phyloP scores from a whole-genome alignment of 1,140 invertebrate species.

The Diorhabda elongata region DNA sequence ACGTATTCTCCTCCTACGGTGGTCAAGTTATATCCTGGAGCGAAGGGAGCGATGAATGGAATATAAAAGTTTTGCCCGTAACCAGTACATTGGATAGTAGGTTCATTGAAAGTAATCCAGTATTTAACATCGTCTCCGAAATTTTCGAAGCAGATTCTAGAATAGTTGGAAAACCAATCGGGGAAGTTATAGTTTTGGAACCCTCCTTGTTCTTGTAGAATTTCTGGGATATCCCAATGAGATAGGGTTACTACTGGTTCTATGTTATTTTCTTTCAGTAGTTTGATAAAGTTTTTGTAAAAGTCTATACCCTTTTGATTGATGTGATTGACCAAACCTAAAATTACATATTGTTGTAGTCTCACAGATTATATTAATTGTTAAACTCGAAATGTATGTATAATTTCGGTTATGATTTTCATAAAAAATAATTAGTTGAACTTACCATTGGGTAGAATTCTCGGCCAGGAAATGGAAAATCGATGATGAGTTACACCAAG shows the following conservation, averaged over 20 bases:
- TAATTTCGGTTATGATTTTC: too few species aligned
- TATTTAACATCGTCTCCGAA: constrained; percentile 43
- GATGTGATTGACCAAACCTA: constrained; percentile 46
- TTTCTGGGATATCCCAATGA: constrained; percentile 66
- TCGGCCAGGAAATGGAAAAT: constrained; percentile 59
- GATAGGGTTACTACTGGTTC: constrained; percentile 65
- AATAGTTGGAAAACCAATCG: constrained; percentile 40
- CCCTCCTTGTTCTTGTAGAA: constrained; percentile 52
- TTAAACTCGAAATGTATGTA: too few species aligned
- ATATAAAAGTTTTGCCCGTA: constrained; percentile 29
- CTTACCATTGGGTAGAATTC: constrained; percentile 46
- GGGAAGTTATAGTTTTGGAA: constrained; percentile 37
- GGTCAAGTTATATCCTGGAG: constrained; percentile 37
- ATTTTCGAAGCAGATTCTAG: constrained; percentile 22
- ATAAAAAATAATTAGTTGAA: too few species aligned
- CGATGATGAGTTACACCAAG: constrained; percentile 52
- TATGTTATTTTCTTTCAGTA: constrained; percentile 51
- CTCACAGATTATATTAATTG: too few species aligned
- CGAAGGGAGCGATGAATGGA: constrained; percentile 31
- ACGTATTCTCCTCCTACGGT: constrained; percentile 35
- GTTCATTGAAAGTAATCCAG: constrained; percentile 54
- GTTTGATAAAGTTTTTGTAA: constrained; percentile 56
- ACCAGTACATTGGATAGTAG: constrained; percentile 39
- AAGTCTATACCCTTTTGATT: constrained; percentile 58
- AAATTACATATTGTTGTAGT: background rate